Evolutionary conservation across 2,797 vertebrate genomes (phyloP).

Genomic region (Lepilemur ruficaudatus): DNA sequence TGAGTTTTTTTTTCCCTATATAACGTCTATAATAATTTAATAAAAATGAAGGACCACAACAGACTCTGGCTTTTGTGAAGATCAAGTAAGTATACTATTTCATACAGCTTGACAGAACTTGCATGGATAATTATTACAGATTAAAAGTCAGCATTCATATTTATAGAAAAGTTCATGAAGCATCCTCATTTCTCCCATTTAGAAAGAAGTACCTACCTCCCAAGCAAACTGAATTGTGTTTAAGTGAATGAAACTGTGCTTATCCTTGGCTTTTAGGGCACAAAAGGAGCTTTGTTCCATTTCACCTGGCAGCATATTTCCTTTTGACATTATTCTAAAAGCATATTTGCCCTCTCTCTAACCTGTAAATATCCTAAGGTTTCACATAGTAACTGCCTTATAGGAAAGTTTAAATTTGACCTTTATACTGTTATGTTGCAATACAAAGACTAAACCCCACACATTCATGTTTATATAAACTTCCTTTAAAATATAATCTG

Average conservation of each 20-base stretch:
- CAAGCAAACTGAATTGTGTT: neutral
- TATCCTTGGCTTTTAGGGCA: neutral
- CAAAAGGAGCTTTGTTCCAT: conserved; percentile 69
- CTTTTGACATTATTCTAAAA: conserved; percentile 44
- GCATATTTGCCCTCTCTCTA: conserved; percentile 56
- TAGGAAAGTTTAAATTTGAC: neutral
- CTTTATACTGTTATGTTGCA: conserved; percentile 16
- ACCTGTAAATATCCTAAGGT: conserved; percentile 22
- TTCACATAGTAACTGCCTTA: neutral
- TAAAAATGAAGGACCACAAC: conserved; percentile 21
- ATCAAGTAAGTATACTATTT: neutral
- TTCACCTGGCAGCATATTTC: conserved; percentile 48
- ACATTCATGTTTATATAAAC: neutral
- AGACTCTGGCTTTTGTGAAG: neutral
- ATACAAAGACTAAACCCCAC: neutral
- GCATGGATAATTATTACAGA: neutral
- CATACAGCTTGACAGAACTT: neutral
- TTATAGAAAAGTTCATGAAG: neutral
- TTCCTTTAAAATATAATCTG: conserved; percentile 45
- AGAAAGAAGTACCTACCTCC: neutral
- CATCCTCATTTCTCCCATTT: neutral
- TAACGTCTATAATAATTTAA: neutral
- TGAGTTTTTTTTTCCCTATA: neutral
- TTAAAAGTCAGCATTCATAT: conserved; percentile 1
- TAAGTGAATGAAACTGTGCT: conserved; percentile 12